Conservation (phyloP, 2,888 invertebrate genomes). For the Hoplodrina ambigua region DNA sequence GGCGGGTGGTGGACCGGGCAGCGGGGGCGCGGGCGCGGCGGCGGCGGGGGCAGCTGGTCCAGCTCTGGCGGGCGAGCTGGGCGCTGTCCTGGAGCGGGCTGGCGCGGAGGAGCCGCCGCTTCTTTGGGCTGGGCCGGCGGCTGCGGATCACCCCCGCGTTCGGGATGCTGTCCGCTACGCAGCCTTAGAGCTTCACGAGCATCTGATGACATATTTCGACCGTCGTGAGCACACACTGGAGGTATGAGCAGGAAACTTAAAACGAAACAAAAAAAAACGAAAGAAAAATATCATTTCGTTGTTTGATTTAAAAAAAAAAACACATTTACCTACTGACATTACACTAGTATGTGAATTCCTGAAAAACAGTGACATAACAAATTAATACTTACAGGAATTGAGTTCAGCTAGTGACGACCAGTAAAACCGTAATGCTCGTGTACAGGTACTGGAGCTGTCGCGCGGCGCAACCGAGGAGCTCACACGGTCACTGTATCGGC, state of each 20-base stretch:
- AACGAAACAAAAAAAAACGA: too few relatives aligned
- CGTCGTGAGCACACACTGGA: constrained; percentile 96
- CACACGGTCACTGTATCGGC: constrained; percentile 96
- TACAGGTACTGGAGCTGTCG: constrained; percentile 94
- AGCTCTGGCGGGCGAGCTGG: constrained; percentile 74
- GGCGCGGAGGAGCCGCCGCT: constrained; percentile 95
- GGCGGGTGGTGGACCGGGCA: constrained; percentile 74
- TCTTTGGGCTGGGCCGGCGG: constrained; percentile 95
- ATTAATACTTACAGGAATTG: too few relatives aligned
- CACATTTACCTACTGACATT: too few relatives aligned
- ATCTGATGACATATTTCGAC: constrained; percentile 98
- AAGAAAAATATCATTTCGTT: too few relatives aligned
- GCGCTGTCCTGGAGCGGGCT: constrained; percentile 91
- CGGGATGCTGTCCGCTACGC: constrained; percentile 96
- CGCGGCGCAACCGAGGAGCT: constrained; percentile 96
- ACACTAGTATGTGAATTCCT: too few relatives aligned
- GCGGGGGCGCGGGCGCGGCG: constrained; percentile 84
- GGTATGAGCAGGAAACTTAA: constrained; percentile 81
- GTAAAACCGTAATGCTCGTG: not conserved
- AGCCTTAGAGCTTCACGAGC: constrained; percentile 98
- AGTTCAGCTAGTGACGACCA: too few relatives aligned
- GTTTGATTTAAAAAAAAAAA: too few relatives aligned
- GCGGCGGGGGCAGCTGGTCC: constrained; percentile 74
- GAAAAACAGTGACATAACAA: too few relatives aligned
- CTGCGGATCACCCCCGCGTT: constrained; percentile 93